phyloP scores from a whole-genome alignment of 30 jellyfish, hydroid and myxozoan species.

The Turritopsis rubra region DNA sequence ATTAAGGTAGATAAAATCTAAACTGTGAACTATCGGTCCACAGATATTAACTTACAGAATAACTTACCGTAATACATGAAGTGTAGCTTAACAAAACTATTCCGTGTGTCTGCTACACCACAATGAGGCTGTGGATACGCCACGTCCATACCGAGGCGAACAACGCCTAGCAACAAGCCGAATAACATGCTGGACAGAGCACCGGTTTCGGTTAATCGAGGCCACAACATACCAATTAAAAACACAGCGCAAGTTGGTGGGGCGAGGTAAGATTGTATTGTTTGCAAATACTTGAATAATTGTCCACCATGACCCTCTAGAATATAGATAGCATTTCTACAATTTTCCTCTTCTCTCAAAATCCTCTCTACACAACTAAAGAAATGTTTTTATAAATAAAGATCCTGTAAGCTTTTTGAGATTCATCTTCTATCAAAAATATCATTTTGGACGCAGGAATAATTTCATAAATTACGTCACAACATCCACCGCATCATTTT shows the following conservation, averaged over 20 bases:
- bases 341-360: not conserved
- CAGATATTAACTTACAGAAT: not conserved
- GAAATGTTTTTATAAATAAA: no score
- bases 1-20: no score
- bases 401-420: no score
- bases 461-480: no score
- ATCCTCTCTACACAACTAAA: not conserved
- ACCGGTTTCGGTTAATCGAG: constrained; percentile 74
- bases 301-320: constrained; percentile 93
- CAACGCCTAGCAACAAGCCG: constrained; percentile 69
- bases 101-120: constrained; percentile 66
- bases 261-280: constrained; percentile 84
- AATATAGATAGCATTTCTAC: not conserved
- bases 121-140: constrained; percentile 86
- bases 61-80: constrained; percentile 84
- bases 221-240: constrained; percentile 82
- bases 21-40: no score
- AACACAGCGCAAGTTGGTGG: constrained; percentile 95
- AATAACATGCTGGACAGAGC: constrained; percentile 79
- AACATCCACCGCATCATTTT: no score
- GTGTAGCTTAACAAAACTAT: constrained; percentile 72
- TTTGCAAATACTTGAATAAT: constrained; percentile 63
- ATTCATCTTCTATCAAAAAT: no score
- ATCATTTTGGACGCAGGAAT: no score
- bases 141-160: constrained; percentile 67